Evolutionary conservation across 2,113 vertebrate species (phyloP), one percentile per base, ranked within the genome.

Genomic region (Gymnogyps californianus): DNA sequence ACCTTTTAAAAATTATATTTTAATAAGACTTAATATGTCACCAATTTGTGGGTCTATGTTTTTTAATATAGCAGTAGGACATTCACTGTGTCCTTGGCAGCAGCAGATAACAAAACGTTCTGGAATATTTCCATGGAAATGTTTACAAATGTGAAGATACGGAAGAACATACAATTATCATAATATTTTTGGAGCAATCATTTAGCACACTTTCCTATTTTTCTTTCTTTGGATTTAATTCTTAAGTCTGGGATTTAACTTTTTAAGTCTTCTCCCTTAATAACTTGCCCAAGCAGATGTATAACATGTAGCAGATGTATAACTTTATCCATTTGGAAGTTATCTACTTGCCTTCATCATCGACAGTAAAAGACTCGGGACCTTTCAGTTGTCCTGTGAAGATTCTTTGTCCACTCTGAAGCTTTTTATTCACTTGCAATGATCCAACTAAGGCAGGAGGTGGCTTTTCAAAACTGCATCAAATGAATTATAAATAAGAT

Each of bases 311-410:
- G 67, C 62, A 90, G n/a, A 78, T 40, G 8, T 3, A 0, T 17
- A 54, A 55, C 20, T 86, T 74, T 1, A 78, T 24, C 36, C 49
- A 44, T 70, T 6, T 38, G 19, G 57, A 85, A 92, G 42, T 85
- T 49, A 55, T 17, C 22, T 72, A 67, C 90, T 96, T 94, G 97
- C 98, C 97, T 66, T 98, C 72, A 32, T 96, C 91, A 87, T 98
- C 98, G 24, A 95, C 94, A 81, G 97, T 97, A 80, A 98, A 98
- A 88, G 97, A 98, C 92, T 98, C 95, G 2, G 98, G 98, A 64
- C 97, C 96, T 24, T 98, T 98, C 58, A 98, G 96, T 87, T 96
- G 87, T 61, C 98, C 98, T 22, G 71, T 55, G 71, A 98, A 98
- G 65, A 98, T 81, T 67, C 97, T 96, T 47, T 76, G 96, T 25